Base-by-base conservation (phyloP, 2,797 vertebrate species). In the Melanogrammus aeglefinus region DNA sequence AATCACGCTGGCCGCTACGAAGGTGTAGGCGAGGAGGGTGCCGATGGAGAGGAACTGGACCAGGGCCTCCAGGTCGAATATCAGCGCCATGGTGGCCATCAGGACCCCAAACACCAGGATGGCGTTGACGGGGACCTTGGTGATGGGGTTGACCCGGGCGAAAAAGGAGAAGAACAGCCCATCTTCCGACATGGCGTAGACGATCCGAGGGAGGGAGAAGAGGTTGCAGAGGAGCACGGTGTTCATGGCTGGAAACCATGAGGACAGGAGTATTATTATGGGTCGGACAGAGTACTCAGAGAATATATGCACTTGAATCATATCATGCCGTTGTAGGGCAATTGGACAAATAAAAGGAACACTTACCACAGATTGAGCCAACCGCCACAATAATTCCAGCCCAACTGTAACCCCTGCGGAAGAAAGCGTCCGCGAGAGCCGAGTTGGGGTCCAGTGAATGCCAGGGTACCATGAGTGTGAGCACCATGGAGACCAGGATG, bases 31-130 rank as follows among this genome's bases (percentile, higher is more conserved):
- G 86, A 99, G 90, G 74, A 99, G 94, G 0, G 97, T 99, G 75
- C 97, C 97, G 0, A 99, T 98, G 86, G 97, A 99, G 66, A 99
- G 90, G 91, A 99, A 98, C 94, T 99, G 97, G 72, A 99, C 97
- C 84, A 99, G 86, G 0, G 97, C 96, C 81, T 98, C 96, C 39
- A 98, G 91, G 91, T 99, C 97, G 10, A 99, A 96, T 84, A 97
- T 69, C 0, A 99, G 94, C 1, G 97, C 95, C 89, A 98, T 86
- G 31, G 93, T 71, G 3, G 97, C 92, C 96, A 96, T 98, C 73
- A 99, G 94, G 78, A 93, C 36, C 69, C 97, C 97, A 0, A 97
- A 99, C 74, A 97, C 96, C 77, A 97, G 31, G 0, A 97, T 97
- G 77, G 95, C 97, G 0, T 96, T 85, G 24, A 99, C 92, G 0